phyloP scores from a whole-genome alignment of 1,140 invertebrate species.

The Panonychus citri region DNA sequence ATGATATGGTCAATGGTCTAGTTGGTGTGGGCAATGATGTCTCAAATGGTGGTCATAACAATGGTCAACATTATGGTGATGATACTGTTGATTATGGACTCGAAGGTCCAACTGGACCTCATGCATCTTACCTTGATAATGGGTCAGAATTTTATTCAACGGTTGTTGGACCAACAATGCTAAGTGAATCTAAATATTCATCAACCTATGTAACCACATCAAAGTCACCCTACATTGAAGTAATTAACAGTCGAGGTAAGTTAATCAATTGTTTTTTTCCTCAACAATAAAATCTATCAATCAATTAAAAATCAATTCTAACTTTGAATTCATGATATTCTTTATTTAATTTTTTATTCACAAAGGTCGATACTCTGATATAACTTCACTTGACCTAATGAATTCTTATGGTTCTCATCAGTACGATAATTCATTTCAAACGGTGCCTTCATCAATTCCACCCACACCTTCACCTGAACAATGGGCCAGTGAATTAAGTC shows the following conservation, averaged over 20 bases:
- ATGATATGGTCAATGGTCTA: slow-evolving; percentile 14
- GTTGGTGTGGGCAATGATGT: too few relatives aligned
- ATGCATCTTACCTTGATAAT: slow-evolving; percentile 27
- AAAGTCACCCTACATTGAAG: not conserved
- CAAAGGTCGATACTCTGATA: slow-evolving; percentile 21
- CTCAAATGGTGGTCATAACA: too few relatives aligned
- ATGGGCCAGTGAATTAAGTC: slow-evolving; percentile 18
- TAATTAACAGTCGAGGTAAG: not conserved
- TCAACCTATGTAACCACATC: slow-evolving; percentile 8
- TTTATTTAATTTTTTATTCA: not conserved
- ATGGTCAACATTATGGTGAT: slow-evolving; percentile 27
- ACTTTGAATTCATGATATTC: too few relatives aligned
- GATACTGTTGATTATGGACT: slow-evolving; percentile 41
- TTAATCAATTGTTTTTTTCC: too few relatives aligned
- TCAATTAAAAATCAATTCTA: too few relatives aligned
- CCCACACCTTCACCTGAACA: slow-evolving; percentile 20
- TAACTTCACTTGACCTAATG: slow-evolving; percentile 18
- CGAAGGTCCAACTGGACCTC: slow-evolving; percentile 19
- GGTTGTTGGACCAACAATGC: slow-evolving; percentile 23
- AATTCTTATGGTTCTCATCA: slow-evolving; percentile 34
- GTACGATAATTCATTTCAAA: slow-evolving; percentile 44
- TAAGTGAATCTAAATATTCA: slow-evolving; percentile 23
- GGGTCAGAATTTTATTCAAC: slow-evolving; percentile 44
- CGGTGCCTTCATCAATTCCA: slow-evolving; percentile 40
- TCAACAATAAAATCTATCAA: too few relatives aligned